phyloP scores from a whole-genome alignment of 2,113 vertebrate species.

The Tringa solitaria region DNA sequence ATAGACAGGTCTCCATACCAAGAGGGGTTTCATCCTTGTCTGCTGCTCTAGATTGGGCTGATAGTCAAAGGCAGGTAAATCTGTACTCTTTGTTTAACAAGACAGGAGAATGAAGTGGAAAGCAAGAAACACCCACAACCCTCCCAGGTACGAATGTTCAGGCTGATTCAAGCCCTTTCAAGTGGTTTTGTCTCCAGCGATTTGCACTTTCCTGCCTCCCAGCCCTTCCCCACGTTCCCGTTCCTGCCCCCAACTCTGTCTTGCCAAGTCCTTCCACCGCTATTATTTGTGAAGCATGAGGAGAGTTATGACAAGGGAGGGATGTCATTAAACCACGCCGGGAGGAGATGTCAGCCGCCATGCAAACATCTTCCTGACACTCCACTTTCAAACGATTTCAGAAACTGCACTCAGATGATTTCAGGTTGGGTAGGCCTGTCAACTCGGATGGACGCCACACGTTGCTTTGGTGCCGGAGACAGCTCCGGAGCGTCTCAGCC shows the following conservation, averaged over 20 bases:
- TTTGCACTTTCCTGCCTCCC: conserved; percentile 23
- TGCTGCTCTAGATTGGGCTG: not conserved
- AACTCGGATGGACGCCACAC: conserved; percentile 54
- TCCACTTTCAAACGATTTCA: conserved; percentile 73
- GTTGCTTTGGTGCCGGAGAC: conserved; percentile 29
- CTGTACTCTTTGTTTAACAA: not conserved
- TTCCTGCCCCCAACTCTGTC: not conserved
- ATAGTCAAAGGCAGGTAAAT: not conserved
- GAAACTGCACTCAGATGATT: conserved; percentile 72
- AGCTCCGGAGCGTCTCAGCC: conserved; percentile 10
- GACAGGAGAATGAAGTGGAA: not conserved
- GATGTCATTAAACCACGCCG: conserved; percentile 71
- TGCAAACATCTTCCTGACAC: conserved; percentile 73
- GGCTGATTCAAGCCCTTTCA: conserved; percentile 20
- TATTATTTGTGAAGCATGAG: conserved; percentile 69
- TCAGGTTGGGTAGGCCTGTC: conserved; percentile 74
- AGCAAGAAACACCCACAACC: not conserved
- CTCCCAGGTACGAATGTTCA: not conserved
- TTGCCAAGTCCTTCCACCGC: conserved; percentile 13
- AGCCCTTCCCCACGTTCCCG: not conserved
- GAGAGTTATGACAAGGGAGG: conserved; percentile 64
- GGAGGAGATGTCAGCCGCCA: conserved; percentile 72
- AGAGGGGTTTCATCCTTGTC: not conserved
- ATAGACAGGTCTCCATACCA: not conserved
- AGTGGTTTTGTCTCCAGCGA: not conserved